A percentile compares a stretch with the other conserved stretches of the same genome.
These are phyloP conservation scores for Caenorhabditis panamensis DNA, from an alignment of 2,888 invertebrate species.

Conservation along the genomic window DNA sequence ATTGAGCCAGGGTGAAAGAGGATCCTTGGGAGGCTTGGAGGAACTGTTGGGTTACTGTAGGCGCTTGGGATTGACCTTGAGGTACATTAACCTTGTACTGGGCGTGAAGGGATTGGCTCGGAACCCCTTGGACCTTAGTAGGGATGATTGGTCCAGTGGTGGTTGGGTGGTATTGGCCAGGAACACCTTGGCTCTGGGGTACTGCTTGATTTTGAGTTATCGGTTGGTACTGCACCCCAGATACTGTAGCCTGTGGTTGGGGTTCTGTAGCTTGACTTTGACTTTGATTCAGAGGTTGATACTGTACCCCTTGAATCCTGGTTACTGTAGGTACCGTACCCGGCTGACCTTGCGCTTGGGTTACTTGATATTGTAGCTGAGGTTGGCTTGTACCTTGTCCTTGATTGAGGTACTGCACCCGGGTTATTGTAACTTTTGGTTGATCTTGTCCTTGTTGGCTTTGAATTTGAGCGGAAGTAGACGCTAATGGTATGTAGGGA, in stretches of 20 bases:
- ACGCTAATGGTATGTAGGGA: no score
- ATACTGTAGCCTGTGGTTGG: not conserved
- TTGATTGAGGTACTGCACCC: no score
- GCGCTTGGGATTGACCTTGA: not conserved
- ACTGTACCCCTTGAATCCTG: not conserved
- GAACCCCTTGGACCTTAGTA: no score
- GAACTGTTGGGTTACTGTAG: not conserved
- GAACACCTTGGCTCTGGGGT: not conserved
- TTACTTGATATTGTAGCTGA: no score
- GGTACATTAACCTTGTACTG: constrained; percentile 21
- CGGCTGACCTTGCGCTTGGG: not conserved
- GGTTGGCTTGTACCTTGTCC: not conserved
- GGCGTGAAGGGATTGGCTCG: constrained; percentile 35
- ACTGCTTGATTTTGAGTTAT: no score
- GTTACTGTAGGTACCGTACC: no score
- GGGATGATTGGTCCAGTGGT: no score
- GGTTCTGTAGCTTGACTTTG: not conserved
- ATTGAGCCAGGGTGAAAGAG: constrained; percentile 38
- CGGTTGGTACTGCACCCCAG: not conserved
- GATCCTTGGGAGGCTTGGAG: constrained; percentile 35
- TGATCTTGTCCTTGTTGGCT: not conserved
- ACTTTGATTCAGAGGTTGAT: not conserved
- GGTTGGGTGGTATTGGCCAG: constrained; percentile 12
- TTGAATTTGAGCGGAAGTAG: no score
- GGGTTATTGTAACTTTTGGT: no score